These are phyloP conservation scores for Channa maculata DNA, from an alignment of 2,113 vertebrate species.

Conservation along the genomic window DNA sequence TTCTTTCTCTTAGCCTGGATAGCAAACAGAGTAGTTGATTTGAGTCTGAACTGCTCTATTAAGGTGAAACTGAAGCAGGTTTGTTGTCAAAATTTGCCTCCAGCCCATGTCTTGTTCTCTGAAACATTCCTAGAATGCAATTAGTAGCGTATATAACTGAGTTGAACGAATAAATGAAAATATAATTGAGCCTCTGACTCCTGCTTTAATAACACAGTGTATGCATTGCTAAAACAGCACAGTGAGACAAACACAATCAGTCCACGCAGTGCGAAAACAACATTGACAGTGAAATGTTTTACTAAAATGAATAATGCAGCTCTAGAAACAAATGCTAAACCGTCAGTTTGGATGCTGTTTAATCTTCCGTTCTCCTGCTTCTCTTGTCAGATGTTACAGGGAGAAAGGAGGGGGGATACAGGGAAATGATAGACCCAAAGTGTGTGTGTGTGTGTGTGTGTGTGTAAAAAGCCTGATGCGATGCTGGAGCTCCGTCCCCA, in stretches of 20 bases:
- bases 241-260: constrained; percentile 16
- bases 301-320: constrained; percentile 34
- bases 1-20: neutral
- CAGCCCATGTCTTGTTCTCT: neutral
- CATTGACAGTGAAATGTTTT: constrained; percentile 3
- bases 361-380: constrained; percentile 17
- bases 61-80: too few species aligned
- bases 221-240: neutral
- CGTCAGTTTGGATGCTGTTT: neutral
- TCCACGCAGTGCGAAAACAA: constrained; percentile 1
- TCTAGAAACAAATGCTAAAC: constrained; percentile 1
- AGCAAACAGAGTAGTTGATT: neutral
- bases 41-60: neutral
- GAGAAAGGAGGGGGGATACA: neutral
- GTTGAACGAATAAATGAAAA: neutral
- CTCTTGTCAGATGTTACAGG: constrained; percentile 51
- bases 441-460: neutral
- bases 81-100: neutral
- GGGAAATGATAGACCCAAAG: neutral
- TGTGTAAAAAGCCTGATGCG: neutral
- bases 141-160: neutral
- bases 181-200: neutral
- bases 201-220: neutral
- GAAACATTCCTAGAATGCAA: neutral
- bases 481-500: constrained; percentile 26